These are phyloP conservation scores for Meriones psammophilus DNA, from an alignment of 2,797 vertebrate species.

Conservation along the genomic window DNA sequence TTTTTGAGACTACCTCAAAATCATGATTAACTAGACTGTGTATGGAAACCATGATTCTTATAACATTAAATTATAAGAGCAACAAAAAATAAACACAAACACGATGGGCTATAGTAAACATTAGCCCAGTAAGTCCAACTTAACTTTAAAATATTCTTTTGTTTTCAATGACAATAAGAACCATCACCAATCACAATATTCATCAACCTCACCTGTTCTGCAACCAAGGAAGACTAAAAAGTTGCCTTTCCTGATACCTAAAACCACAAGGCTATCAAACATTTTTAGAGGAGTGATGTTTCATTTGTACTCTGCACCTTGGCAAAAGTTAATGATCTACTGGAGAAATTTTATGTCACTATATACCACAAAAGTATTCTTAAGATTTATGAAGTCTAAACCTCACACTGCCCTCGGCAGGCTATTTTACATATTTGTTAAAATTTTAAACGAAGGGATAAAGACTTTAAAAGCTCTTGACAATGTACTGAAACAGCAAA, in stretches of 20 bases:
- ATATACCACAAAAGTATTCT: slow-evolving; percentile 61
- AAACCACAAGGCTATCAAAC: slow-evolving; percentile 52
- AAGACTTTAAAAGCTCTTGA: slow-evolving; percentile 71
- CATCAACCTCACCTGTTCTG: slow-evolving; percentile 24
- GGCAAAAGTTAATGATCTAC: slow-evolving; percentile 75
- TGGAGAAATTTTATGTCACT: slow-evolving; percentile 65
- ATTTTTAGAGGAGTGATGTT: slow-evolving; percentile 20
- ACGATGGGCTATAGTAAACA: slow-evolving; percentile 32
- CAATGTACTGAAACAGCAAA: slow-evolving; percentile 54
- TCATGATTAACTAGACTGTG: slow-evolving; percentile 33
- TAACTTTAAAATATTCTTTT: slow-evolving; percentile 63
- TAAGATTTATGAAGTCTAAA: slow-evolving; percentile 63
- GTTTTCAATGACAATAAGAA: slow-evolving; percentile 70
- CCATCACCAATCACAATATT: slow-evolving; percentile 34
- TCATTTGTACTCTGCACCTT: slow-evolving; percentile 45
- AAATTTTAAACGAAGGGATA: slow-evolving; percentile 68
- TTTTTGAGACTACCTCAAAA: slow-evolving; percentile 52
- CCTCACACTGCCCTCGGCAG: slow-evolving; percentile 61
- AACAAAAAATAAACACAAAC: slow-evolving; percentile 32
- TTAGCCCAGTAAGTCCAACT: slow-evolving; percentile 48
- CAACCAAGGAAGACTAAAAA: slow-evolving; percentile 50
- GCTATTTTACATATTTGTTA: slow-evolving; percentile 65
- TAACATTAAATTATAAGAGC: slow-evolving; percentile 58
- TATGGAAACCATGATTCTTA: slow-evolving; percentile 45
- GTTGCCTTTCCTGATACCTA: slow-evolving; percentile 17